Evolutionary conservation across 1,140 invertebrate genomes (phyloP).

Genomic region (Drosophila setifemur): DNA sequence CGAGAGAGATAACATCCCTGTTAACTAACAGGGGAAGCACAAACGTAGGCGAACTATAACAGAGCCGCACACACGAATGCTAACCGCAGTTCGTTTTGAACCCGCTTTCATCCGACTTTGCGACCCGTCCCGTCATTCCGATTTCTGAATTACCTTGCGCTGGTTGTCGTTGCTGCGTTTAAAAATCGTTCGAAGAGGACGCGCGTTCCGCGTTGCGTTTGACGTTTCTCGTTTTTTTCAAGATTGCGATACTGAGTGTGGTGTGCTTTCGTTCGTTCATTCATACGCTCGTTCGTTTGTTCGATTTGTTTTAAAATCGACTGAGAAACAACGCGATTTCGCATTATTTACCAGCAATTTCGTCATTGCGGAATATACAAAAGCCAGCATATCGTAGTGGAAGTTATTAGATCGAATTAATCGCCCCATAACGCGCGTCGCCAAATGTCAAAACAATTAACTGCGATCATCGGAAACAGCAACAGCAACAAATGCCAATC

Average conservation of each 20-base stretch:
- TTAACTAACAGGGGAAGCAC: too few species aligned
- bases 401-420: conserved; percentile 22
- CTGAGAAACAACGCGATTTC: conserved; percentile 33
- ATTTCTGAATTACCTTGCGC: too few species aligned
- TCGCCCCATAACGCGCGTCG: conserved; percentile 26
- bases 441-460: conserved; percentile 55
- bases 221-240: too few species aligned
- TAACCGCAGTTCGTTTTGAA: too few species aligned
- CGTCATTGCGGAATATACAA: conserved; percentile 32
- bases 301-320: conserved; percentile 79
- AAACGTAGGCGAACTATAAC: too few species aligned
- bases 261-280: not conserved
- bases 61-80: too few species aligned
- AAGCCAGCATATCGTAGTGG: not conserved
- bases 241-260: conserved; percentile 15
- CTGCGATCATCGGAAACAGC: conserved; percentile 36
- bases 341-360: conserved; percentile 53
- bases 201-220: too few species aligned
- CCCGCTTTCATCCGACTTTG: too few species aligned
- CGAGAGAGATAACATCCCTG: too few species aligned
- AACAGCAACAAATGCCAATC: conserved; percentile 54
- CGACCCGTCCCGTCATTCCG: too few species aligned
- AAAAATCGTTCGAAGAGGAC: too few species aligned
- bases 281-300: conserved; percentile 11
- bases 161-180: too few species aligned